Percentiles rank a stretch among this genome's conserved stretches.
Evolutionary conservation across 2,888 invertebrate species (phyloP).

Genomic region (Eupeodes latifasciatus): DNA sequence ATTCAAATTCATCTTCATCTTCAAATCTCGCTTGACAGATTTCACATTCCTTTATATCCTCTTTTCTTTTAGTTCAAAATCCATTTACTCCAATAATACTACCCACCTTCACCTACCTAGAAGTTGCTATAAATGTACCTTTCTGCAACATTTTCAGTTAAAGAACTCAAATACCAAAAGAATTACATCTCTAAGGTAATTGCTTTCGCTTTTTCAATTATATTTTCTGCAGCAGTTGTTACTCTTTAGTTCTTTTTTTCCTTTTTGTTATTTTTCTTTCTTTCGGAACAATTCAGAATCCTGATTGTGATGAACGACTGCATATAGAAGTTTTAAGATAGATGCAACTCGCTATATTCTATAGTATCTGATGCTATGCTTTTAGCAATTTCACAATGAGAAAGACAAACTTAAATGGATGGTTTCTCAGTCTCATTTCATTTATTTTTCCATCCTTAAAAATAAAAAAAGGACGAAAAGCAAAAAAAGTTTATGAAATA

Average conservation of each 20-base stretch:
- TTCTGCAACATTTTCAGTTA: not conserved
- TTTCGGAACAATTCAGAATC: conserved; percentile 1
- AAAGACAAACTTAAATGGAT: conserved; percentile 55
- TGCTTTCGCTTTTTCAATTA: conserved; percentile 48
- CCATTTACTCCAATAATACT: not conserved
- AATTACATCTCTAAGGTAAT: conserved; percentile 40
- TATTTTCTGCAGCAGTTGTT: conserved; percentile 42
- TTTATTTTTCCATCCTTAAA: conserved; percentile 4
- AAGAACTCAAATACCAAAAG: conserved; percentile 26
- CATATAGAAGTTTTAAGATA: not conserved
- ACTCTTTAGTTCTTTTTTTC: not conserved
- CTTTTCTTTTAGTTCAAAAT: conserved; percentile 14
- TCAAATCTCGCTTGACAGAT: not conserved
- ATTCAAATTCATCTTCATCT: conserved; percentile 5
- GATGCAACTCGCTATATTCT: not conserved
- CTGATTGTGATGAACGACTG: conserved; percentile 28
- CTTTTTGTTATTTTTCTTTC: not conserved
- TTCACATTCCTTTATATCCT: not conserved
- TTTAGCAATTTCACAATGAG: conserved; percentile 34
- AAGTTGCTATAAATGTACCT: too few species aligned
- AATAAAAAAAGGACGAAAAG: not conserved
- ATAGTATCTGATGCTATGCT: not conserved
- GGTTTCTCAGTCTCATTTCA: conserved; percentile 12
- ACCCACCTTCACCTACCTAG: too few species aligned
- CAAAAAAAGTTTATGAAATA: conserved; percentile 26